Percentiles rank a stretch among this genome's conserved stretches.
Evolutionary conservation across 2,888 invertebrate species (phyloP).

Genomic region (Parnassius apollo): DNA sequence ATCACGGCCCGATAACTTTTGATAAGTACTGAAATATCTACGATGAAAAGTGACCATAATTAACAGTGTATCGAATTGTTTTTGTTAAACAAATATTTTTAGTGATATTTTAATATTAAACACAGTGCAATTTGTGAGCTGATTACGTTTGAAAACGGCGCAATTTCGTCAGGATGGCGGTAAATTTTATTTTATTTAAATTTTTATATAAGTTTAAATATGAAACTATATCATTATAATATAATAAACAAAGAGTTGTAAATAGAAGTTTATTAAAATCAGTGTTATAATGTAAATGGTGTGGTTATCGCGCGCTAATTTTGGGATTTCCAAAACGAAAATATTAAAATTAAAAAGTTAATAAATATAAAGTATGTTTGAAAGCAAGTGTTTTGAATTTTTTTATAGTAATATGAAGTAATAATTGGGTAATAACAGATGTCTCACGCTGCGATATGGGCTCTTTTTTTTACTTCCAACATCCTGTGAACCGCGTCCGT

Average conservation of each 20-base stretch:
- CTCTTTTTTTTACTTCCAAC: background rate
- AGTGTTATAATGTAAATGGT: too few species aligned
- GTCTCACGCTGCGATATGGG: background rate
- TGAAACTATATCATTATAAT: too few species aligned
- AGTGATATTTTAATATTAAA: background rate
- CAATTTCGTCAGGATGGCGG: constrained; percentile 11
- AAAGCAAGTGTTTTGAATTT: background rate
- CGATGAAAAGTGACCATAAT: constrained; percentile 3
- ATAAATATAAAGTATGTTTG: too few species aligned
- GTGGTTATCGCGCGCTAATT: background rate
- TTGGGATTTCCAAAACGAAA: too few species aligned
- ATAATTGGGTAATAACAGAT: background rate
- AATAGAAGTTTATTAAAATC: too few species aligned
- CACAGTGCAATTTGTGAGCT: background rate
- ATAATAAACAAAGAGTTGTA: too few species aligned
- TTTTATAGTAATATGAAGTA: background rate
- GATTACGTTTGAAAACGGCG: constrained; percentile 5
- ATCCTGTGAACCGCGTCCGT: constrained; percentile 1
- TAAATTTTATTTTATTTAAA: background rate
- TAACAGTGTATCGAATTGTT: background rate
- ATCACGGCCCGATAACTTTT: background rate
- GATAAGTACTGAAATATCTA: constrained; percentile 12
- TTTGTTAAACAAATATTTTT: background rate
- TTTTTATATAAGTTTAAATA: background rate
- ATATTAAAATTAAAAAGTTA: too few species aligned